phyloP scores from a whole-genome alignment of 2,888 invertebrate genomes.

The Tubulanus polymorphus region DNA sequence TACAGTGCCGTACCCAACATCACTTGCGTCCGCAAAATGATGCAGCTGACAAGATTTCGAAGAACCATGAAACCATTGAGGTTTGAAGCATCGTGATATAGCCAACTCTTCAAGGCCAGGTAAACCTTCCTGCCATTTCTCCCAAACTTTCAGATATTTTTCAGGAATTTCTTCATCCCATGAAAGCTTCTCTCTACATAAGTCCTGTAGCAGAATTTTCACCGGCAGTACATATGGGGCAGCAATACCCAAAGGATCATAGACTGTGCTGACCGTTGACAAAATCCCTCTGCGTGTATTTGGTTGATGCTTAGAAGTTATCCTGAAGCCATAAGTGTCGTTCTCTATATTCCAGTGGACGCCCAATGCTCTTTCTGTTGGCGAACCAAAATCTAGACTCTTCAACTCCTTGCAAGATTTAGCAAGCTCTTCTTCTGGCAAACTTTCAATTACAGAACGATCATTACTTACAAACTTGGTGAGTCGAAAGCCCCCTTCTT shows the following conservation, averaged over 20 bases:
- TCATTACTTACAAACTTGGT: constrained; percentile 10
- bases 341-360: not conserved
- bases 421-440: not conserved
- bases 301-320: not conserved
- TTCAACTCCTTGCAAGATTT: constrained; percentile 1
- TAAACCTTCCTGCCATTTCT: not conserved
- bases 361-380: not conserved
- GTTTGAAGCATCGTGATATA: not conserved
- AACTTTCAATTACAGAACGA: not conserved
- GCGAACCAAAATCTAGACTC: not conserved
- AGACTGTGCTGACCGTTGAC: not conserved
- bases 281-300: constrained; percentile 1
- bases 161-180: constrained; percentile 2
- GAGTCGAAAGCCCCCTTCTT: constrained; percentile 9
- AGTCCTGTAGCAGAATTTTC: constrained; percentile 6
- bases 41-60: constrained; percentile 9
- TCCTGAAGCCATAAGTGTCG: constrained; percentile 9
- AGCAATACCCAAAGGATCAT: not conserved
- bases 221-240: constrained; percentile 1
- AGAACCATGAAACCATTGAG: not conserved
- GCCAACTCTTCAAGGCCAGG: not conserved
- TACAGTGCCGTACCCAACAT: constrained; percentile 12
- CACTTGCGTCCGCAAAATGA: constrained; percentile 15
- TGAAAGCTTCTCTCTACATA: not conserved
- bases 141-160: not conserved